A percentile compares a stretch with the other conserved stretches of the same genome.
Evolutionary conservation across 1,140 invertebrate species (phyloP).

Genomic region (Ceratitis capitata): DNA sequence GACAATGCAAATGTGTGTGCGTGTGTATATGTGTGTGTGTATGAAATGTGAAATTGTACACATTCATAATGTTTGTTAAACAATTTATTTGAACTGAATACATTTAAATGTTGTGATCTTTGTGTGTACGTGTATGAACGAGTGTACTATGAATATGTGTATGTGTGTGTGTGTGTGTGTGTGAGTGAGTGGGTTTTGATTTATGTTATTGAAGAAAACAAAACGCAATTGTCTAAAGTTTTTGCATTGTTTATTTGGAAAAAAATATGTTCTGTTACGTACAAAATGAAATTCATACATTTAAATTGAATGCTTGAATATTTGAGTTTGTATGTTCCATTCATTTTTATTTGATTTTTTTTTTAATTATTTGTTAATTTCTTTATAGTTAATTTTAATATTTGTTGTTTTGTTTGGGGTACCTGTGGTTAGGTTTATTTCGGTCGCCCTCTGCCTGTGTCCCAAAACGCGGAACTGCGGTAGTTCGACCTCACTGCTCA

Average conservation of each 20-base stretch:
- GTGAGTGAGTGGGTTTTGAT: no score
- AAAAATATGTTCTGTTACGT: background rate
- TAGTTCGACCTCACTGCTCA: conserved; percentile 90
- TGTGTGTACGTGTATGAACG: no score
- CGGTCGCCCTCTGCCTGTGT: conserved; percentile 88
- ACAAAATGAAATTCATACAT: conserved; percentile 35
- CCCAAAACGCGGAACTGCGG: conserved; percentile 95
- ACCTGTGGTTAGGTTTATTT: conserved; percentile 95
- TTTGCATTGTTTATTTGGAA: conserved; percentile 22
- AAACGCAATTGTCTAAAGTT: conserved; percentile 14
- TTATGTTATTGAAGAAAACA: background rate
- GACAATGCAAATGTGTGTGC: background rate
- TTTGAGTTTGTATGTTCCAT: background rate
- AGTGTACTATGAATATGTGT: background rate
- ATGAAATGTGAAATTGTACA: conserved; percentile 9
- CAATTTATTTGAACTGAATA: background rate
- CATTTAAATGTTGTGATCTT: no score
- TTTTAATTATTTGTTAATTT: conserved; percentile 47
- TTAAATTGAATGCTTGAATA: conserved; percentile 35
- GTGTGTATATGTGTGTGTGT: background rate
- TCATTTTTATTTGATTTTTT: conserved; percentile 48
- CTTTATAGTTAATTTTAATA: conserved; percentile 39
- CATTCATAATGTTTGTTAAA: background rate
- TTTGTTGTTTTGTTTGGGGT: conserved; percentile 66
- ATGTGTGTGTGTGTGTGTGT: background rate